Evolutionary conservation across 2,888 invertebrate genomes (phyloP).

Genomic region (Dendrolimus houi): DNA sequence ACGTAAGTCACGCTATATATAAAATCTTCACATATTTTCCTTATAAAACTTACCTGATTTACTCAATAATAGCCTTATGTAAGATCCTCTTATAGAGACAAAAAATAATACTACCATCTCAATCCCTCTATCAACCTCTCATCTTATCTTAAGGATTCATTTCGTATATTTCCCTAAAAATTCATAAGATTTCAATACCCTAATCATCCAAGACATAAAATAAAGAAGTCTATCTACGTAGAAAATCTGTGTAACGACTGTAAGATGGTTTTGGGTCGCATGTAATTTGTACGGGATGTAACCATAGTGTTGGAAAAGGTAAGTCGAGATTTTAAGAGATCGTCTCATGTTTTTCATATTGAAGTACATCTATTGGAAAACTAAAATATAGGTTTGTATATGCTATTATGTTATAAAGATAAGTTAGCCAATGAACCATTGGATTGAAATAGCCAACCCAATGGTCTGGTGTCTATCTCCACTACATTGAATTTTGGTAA

Average conservation of each 20-base stretch:
- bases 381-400: no score
- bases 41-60: constrained; percentile 4
- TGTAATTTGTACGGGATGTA: constrained; percentile 18
- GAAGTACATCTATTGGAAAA: no score
- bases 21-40: no score
- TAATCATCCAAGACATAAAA: not conserved
- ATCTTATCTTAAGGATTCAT: constrained; percentile 2
- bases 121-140: constrained; percentile 1
- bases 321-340: no score
- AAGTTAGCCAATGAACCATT: no score
- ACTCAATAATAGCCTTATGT: not conserved
- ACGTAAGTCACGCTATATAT: no score
- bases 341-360: no score
- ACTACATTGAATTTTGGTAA: no score
- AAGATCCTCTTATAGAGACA: constrained; percentile 2
- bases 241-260: constrained; percentile 5
- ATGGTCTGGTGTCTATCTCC: no score
- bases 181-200: not conserved
- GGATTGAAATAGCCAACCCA: no score
- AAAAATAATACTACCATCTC: not conserved
- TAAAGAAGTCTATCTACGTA: not conserved
- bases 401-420: no score
- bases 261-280: constrained; percentile 5
- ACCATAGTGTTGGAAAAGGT: not conserved
- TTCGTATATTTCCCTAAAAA: not conserved